phyloP scores from a whole-genome alignment of 2,113 vertebrate species.

The Hystrix cristata region DNA sequence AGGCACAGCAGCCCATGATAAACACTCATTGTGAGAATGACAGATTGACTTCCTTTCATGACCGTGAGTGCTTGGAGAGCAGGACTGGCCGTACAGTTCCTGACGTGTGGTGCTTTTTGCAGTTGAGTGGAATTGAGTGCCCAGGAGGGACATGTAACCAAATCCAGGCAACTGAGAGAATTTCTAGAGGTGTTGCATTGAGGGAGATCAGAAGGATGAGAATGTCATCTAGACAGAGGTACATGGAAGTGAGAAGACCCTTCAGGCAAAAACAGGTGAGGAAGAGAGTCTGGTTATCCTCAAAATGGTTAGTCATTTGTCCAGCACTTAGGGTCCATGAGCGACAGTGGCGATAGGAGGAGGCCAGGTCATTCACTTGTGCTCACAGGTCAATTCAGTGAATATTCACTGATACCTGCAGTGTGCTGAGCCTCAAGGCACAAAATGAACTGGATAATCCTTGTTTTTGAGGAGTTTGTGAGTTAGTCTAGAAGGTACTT shows the following conservation, averaged over 20 bases:
- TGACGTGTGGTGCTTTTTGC: neutral
- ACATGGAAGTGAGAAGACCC: neutral
- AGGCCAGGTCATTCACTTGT: neutral
- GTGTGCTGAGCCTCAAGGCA: neutral
- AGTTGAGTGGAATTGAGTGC: conserved; percentile 12
- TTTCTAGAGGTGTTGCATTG: neutral
- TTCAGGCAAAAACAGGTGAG: neutral
- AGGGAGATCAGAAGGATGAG: neutral
- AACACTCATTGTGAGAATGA: conserved; percentile 41
- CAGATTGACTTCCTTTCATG: neutral
- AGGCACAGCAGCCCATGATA: neutral
- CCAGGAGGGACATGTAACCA: neutral
- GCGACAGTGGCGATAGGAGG: neutral
- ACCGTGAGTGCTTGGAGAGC: neutral
- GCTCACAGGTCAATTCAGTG: neutral
- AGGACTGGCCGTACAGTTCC: neutral
- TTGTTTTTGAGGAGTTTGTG: neutral
- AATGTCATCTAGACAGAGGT: neutral
- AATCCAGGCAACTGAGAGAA: neutral
- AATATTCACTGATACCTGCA: neutral
- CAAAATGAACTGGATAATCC: neutral
- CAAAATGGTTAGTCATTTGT: neutral
- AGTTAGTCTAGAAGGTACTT: conserved; percentile 25
- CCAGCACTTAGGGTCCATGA: neutral
- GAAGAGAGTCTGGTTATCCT: neutral